Conservation (phyloP, 2,113 vertebrate genomes). For the Hystrix cristata region DNA sequence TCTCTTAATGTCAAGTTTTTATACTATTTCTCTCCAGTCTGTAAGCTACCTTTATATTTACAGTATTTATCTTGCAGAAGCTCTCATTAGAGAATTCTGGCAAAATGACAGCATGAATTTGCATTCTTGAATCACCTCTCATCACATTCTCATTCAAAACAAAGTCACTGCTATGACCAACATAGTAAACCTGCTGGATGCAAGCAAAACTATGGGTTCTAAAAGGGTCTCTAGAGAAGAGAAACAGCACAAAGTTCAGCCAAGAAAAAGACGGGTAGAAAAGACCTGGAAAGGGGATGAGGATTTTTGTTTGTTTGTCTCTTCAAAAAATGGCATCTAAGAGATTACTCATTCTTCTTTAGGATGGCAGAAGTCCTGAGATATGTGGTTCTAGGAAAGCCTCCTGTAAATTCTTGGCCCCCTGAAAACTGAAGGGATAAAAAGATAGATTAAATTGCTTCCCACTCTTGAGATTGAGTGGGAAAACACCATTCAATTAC, state of each 20-base stretch:
- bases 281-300: background rate
- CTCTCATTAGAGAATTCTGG: background rate
- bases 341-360: background rate
- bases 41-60: background rate
- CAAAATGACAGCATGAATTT: slow-evolving; percentile 1
- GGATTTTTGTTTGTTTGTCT: background rate
- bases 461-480: background rate
- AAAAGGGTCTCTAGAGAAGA: background rate
- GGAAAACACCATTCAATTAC: slow-evolving; percentile 7
- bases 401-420: background rate
- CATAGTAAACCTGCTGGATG: background rate
- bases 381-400: background rate
- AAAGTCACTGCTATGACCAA: background rate
- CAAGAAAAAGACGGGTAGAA: background rate
- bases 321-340: background rate
- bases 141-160: background rate
- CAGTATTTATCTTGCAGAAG: background rate
- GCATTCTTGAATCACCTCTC: background rate
- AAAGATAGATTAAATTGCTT: background rate
- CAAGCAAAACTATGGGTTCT: background rate
- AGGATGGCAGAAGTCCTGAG: background rate
- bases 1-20: background rate
- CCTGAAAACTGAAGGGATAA: background rate
- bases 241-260: background rate
- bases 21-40: background rate